Percentiles rank a stretch among this genome's conserved stretches.
phyloP scores from a whole-genome alignment of 1,140 invertebrate genomes.

The Eumeta japonica region DNA sequence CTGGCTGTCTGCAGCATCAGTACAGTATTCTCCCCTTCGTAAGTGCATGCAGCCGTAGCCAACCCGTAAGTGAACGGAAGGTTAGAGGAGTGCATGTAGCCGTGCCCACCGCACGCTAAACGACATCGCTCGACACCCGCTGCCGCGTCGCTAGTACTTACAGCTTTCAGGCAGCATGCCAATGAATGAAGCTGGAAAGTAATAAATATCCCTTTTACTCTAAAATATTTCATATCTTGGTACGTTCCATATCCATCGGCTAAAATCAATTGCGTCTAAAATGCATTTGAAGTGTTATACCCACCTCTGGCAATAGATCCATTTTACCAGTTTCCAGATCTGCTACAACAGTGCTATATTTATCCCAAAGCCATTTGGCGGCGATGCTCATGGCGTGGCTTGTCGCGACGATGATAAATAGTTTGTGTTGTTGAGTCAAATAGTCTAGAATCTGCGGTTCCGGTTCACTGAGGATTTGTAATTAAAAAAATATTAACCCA shows the following conservation, averaged over 20 bases:
- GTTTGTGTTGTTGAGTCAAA: constrained; percentile 83
- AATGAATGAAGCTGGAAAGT: constrained; percentile 77
- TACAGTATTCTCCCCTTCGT: constrained; percentile 94
- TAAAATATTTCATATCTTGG: no score
- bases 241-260: no score
- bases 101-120: constrained; percentile 88
- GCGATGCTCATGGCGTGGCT: constrained; percentile 75
- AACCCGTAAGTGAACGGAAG: constrained; percentile 79
- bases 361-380: constrained; percentile 72
- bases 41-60: constrained; percentile 82
- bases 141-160: constrained; percentile 72
- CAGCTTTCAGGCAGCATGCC: constrained; percentile 86
- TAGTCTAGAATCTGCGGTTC: constrained; percentile 92
- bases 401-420: constrained; percentile 81
- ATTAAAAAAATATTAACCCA: no score
- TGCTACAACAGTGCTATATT: constrained; percentile 72
- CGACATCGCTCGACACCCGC: constrained; percentile 75
- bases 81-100: constrained; percentile 83
- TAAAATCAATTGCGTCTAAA: no score
- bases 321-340: constrained; percentile 75
- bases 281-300: constrained; percentile 5
- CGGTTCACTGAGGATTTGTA: constrained; percentile 58
- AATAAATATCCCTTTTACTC: no score
- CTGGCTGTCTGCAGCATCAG: constrained; percentile 85
- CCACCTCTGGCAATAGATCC: constrained; percentile 76